Conservation (phyloP, 2,888 invertebrate genomes). For the Norana najaformis region DNA sequence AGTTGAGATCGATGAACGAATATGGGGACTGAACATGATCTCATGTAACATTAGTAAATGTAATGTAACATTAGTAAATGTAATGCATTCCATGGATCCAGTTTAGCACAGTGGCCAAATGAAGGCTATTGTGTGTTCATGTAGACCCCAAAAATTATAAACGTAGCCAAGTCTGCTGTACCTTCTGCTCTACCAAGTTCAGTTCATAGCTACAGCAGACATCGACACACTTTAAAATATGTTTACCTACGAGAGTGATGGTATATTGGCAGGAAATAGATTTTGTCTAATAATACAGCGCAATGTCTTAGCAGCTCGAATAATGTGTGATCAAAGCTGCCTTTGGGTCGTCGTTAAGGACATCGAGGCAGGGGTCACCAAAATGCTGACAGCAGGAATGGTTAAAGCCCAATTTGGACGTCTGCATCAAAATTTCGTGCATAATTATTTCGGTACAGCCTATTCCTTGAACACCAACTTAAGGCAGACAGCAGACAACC, state of each 20-base stretch:
- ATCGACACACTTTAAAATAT: not conserved
- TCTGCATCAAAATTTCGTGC: too few species aligned
- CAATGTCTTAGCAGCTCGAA: not conserved
- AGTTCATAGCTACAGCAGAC: not conserved
- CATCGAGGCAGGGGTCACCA: too few species aligned
- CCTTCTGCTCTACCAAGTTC: not conserved
- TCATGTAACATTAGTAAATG: not conserved
- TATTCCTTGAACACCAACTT: too few species aligned
- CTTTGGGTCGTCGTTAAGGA: too few species aligned
- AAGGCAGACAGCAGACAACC: too few species aligned
- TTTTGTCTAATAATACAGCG: not conserved
- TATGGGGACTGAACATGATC: not conserved
- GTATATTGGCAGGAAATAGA: not conserved
- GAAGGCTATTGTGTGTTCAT: too few species aligned
- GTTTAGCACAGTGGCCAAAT: not conserved
- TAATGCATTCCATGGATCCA: not conserved
- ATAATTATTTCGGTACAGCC: too few species aligned
- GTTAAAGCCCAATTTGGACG: too few species aligned
- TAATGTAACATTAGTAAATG: not conserved
- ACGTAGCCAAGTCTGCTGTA: not conserved
- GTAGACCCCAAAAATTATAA: not conserved
- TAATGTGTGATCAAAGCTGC: constrained; percentile 13
- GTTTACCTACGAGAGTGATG: not conserved
- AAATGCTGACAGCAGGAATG: too few species aligned
- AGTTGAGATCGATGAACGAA: not conserved